Conservation (phyloP, 2,797 vertebrate species). For the Gymnodraco acuticeps region DNA sequence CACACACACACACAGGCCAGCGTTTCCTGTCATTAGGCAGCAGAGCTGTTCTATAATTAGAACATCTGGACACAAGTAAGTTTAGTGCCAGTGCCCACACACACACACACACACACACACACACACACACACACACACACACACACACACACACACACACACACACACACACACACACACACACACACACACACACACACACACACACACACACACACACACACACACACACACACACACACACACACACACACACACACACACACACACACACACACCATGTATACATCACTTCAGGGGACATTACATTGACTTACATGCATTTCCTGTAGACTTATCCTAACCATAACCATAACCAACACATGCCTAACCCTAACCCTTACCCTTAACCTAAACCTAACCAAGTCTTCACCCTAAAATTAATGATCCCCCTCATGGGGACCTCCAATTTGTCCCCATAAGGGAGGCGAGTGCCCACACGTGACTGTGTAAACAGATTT, state of each 20-base stretch:
- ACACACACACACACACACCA: slow-evolving; percentile 1
- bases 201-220: slow-evolving; percentile 3
- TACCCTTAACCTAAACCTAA: no score
- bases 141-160: background rate
- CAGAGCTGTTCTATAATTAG: slow-evolving; percentile 77
- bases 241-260: slow-evolving; percentile 9
- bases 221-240: slow-evolving; percentile 14
- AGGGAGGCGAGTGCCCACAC: no score
- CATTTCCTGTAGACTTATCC: no score
- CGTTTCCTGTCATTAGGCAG: slow-evolving; percentile 77
- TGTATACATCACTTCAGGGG: no score
- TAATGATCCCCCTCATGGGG: no score
- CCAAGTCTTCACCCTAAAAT: no score
- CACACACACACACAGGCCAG: slow-evolving; percentile 41
- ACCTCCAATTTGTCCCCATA: no score
- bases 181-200: slow-evolving; percentile 10
- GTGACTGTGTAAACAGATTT: no score
- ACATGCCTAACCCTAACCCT: no score
- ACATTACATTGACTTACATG: no score
- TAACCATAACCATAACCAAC: no score
- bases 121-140: background rate
- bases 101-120: slow-evolving; percentile 19
- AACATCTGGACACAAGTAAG: slow-evolving; percentile 77
- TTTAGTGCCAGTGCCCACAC: slow-evolving; percentile 63
- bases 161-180: slow-evolving; percentile 3